Base-by-base conservation (phyloP, 2,797 vertebrate species). In the Xerus rutilus region DNA sequence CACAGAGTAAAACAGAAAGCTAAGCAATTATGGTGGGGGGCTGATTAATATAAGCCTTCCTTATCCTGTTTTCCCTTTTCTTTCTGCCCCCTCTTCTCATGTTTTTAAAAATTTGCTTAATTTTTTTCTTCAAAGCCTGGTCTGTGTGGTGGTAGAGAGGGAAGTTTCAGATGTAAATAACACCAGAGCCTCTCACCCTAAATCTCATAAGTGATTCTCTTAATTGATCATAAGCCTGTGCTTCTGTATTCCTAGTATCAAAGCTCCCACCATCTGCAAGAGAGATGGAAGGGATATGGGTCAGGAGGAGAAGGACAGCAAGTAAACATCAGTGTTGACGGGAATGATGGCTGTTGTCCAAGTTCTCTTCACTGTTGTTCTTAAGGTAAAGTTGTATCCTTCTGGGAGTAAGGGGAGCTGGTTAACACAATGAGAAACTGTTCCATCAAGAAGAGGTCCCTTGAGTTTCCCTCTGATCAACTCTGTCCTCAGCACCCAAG, bases 101-200 rank as follows among this genome's bases (percentile, higher is more conserved):
- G 83, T 70, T 8, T 30, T 49, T 43, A 70, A 70, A 69, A 52
- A 30, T 4, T 12, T 13, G 15, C 23, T 17, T 73, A 2, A 43
- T 88, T 91, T 57, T 89, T 93, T 96, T 57, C 74, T 95, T 91
- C 62, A 91, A 92, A 64, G 77, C 67, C 86, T 10, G 92, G 47
- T 72, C 82, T 30, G 28, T 20, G 2, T 83, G 18, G 8, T 7
- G 79, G 20, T 9, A 15, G 45, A 0, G n/a, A 28, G 49, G 20
- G 25, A 47, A 12, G 25, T 57, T 77, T 74, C 35, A 67, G 43
- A 59, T 49, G 13, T 13, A 94, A 90, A 74, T 32, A 91, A 49
- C 15, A 67, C 32, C 32, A 83, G 59, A 54, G 47, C 9, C 32
- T 73, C 54, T 79, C 49, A 28, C 59, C 54, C 23, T 30, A 78